A percentile compares a stretch with the other conserved stretches of the same genome.
Evolutionary conservation across 2,797 vertebrate genomes (phyloP).

Genomic region (Gambusia yucatana): DNA sequence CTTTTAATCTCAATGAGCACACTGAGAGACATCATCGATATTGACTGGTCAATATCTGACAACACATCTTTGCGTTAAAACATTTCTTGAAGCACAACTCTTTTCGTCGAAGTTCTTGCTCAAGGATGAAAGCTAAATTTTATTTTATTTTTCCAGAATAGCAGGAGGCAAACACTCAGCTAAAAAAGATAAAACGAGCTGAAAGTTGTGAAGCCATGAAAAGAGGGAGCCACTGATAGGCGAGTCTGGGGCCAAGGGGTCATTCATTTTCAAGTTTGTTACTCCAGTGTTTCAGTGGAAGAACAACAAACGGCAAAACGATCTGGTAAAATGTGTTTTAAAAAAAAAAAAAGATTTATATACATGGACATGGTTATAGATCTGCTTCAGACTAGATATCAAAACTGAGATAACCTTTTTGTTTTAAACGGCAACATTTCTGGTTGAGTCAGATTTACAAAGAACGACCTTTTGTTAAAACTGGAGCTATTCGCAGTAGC

Average conservation of each 20-base stretch:
- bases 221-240: background rate
- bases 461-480: conserved; percentile 1
- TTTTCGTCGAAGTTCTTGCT: background rate
- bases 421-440: background rate
- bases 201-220: background rate
- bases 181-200: background rate
- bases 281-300: conserved; percentile 2
- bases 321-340: background rate
- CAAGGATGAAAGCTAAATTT: background rate
- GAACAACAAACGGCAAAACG: background rate
- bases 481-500: background rate
- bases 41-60: background rate
- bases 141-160: background rate
- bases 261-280: conserved; percentile 3
- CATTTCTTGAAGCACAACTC: background rate
- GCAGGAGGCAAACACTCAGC: accelerated
- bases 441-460: background rate
- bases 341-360: background rate
- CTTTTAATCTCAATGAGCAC: background rate
- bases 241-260: background rate
- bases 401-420: background rate
- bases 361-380: background rate
- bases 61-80: background rate
- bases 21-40: background rate
- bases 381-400: background rate